phyloP scores from a whole-genome alignment of 2,888 invertebrate genomes.

The Microplitis manilae region DNA sequence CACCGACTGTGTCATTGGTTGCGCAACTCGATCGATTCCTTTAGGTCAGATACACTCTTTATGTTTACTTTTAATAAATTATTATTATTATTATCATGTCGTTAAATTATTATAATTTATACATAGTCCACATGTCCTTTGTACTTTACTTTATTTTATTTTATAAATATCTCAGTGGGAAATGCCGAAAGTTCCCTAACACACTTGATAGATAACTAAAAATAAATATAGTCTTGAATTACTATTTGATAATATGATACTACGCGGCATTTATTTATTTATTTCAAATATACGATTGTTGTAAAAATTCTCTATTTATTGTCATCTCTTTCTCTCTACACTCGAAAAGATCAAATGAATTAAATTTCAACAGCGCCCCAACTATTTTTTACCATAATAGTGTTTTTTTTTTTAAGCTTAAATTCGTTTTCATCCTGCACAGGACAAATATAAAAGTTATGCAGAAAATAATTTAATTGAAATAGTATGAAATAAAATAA shows the following conservation, averaged over 20 bases:
- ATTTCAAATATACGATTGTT: neutral
- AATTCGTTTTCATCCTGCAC: neutral
- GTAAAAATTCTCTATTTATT: neutral
- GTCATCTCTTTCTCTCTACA: too few relatives aligned
- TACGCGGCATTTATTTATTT: neutral
- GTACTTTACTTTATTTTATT: too few relatives aligned
- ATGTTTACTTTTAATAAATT: neutral
- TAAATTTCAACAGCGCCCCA: neutral
- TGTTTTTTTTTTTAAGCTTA: neutral
- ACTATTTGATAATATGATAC: neutral
- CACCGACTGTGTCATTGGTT: slow-evolving; percentile 31
- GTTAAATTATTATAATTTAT: neutral
- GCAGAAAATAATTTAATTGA: neutral
- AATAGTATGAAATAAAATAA: neutral
- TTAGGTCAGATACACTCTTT: neutral
- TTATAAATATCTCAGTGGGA: neutral
- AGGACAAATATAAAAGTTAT: neutral
- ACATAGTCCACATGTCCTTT: too few relatives aligned
- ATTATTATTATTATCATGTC: neutral
- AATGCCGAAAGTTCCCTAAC: neutral
- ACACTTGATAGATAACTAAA: neutral
- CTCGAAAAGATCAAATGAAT: neutral
- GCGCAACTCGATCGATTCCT: slow-evolving; percentile 28
- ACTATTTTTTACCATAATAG: neutral
- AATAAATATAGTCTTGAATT: neutral